Conservation (phyloP, 1,140 invertebrate species). For the Dryas iulia region DNA sequence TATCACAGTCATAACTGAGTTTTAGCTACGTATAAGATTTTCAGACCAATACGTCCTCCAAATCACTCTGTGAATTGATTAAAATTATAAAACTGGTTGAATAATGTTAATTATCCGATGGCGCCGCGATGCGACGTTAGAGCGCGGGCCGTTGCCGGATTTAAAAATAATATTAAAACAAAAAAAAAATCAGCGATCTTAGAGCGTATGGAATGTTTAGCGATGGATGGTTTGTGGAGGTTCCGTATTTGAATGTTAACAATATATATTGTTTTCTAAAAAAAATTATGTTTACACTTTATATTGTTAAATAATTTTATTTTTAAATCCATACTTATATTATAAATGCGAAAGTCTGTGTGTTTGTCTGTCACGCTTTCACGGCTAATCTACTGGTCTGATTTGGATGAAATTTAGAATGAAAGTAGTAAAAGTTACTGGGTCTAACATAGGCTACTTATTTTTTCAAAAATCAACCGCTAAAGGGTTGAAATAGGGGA, state of each 20-base stretch:
- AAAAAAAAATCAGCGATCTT: conserved; percentile 46
- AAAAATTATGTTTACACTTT: too few species aligned
- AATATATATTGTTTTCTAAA: not conserved
- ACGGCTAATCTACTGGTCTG: too few species aligned
- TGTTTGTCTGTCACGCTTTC: too few species aligned
- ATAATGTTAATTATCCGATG: conserved; percentile 52
- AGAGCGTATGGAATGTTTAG: conserved; percentile 46
- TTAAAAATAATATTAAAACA: conserved; percentile 65
- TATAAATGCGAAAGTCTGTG: too few species aligned
- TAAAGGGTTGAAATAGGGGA: too few species aligned
- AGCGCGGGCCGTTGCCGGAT: conserved; percentile 54
- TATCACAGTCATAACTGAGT: conserved; percentile 59
- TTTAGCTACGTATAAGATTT: conserved; percentile 35
- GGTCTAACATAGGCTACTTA: too few species aligned
- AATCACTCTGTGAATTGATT: conserved; percentile 62
- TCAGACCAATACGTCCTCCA: conserved; percentile 56
- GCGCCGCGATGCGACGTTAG: conserved; percentile 57
- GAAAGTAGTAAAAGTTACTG: too few species aligned
- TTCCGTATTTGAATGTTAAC: conserved; percentile 30
- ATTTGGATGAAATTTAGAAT: too few species aligned
- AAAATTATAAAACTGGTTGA: conserved; percentile 63
- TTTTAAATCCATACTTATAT: too few species aligned
- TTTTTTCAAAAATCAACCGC: too few species aligned
- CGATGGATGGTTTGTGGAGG: conserved; percentile 22
- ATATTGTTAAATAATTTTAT: too few species aligned